These are phyloP conservation scores for Dasysyrphus tricinctus DNA, from an alignment of 2,888 invertebrate species.

Conservation along the genomic window DNA sequence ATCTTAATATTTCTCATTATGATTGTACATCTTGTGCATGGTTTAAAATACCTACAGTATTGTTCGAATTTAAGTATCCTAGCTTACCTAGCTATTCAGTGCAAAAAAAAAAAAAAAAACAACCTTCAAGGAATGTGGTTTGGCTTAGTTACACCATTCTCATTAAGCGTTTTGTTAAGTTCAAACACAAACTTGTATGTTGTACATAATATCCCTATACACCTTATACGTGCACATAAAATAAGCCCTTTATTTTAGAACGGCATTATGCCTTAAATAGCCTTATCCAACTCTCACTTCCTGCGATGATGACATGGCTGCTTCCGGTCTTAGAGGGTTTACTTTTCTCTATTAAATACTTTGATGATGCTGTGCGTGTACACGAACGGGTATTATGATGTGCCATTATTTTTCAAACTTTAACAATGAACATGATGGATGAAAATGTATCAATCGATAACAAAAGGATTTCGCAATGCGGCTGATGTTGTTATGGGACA, in stretches of 20 bases:
- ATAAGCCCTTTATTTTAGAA: neutral
- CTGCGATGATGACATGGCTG: slow-evolving; percentile 5
- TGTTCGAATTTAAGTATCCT: too few species aligned
- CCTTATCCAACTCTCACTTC: neutral
- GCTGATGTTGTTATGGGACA: neutral
- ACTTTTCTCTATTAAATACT: neutral
- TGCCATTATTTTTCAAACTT: slow-evolving; percentile 15
- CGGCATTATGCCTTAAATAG: neutral
- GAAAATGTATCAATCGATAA: slow-evolving; percentile 17
- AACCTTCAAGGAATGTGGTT: too few species aligned
- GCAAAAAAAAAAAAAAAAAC: too few species aligned
- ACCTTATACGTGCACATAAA: too few species aligned
- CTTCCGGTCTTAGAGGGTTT: slow-evolving; percentile 1
- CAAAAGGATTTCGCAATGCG: neutral
- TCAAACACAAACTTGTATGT: too few species aligned
- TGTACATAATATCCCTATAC: too few species aligned
- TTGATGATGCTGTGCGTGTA: neutral
- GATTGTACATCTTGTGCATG: too few species aligned
- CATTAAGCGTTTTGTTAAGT: too few species aligned
- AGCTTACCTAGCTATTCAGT: too few species aligned
- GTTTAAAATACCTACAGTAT: too few species aligned
- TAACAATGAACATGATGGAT: neutral
- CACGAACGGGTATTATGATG: neutral
- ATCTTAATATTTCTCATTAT: too few species aligned
- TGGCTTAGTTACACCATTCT: too few species aligned